Percentiles rank a stretch among this genome's conserved stretches.
Conservation (phyloP, 1,140 invertebrate genomes). For the Manduca sexta region DNA sequence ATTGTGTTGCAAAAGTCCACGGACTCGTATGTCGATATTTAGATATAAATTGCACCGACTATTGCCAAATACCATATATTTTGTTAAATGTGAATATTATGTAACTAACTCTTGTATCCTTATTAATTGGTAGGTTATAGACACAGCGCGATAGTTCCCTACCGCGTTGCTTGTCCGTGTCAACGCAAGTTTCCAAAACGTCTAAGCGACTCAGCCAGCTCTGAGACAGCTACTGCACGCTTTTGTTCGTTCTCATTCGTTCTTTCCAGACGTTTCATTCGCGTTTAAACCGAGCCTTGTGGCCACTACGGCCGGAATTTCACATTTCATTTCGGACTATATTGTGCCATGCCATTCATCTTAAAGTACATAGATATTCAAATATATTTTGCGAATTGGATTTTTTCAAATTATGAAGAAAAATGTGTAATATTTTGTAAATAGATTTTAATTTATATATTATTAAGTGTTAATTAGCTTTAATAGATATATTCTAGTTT, state of each 20-base stretch:
- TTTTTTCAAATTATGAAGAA: no score
- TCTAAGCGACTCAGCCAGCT: slow-evolving; percentile 55
- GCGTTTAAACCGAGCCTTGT: neutral
- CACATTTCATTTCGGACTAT: slow-evolving; percentile 1
- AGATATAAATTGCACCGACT: no score
- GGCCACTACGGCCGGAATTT: neutral
- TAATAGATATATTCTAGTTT: slow-evolving; percentile 63
- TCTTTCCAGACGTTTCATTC: neutral
- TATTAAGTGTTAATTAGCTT: slow-evolving; percentile 61
- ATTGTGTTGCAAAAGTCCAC: neutral
- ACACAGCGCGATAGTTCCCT: slow-evolving; percentile 17
- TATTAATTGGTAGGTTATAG: slow-evolving; percentile 4
- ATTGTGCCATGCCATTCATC: slow-evolving; percentile 3
- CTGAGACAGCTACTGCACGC: slow-evolving; percentile 64
- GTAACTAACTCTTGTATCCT: no score
- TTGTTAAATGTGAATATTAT: no score
- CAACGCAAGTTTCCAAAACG: slow-evolving; percentile 31
- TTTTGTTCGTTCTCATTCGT: slow-evolving; percentile 17
- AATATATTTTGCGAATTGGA: no score
- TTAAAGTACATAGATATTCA: slow-evolving; percentile 1
- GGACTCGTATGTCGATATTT: no score
- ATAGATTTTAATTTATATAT: slow-evolving; percentile 64
- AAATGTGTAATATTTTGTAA: slow-evolving; percentile 67
- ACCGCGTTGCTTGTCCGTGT: slow-evolving; percentile 20
- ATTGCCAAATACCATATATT: no score